Conservation (phyloP, 2,797 vertebrate genomes). For the Lycodopsis pacificus region DNA sequence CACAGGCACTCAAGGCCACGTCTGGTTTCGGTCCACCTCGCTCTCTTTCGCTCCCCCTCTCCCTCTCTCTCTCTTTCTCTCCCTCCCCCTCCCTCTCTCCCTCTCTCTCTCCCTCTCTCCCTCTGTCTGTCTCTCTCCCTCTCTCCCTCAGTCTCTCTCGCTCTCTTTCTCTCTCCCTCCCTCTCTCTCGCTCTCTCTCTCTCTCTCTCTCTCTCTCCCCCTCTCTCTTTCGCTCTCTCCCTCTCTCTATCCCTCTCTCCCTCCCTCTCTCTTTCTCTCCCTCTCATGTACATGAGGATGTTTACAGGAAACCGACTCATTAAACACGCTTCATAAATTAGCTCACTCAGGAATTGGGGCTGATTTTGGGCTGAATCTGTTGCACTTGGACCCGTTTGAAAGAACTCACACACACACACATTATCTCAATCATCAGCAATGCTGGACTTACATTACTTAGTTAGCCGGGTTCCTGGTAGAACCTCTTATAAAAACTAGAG, state of each 20-base stretch:
- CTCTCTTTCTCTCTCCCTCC: no score
- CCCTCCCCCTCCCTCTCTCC: no score
- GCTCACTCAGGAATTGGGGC: conserved; percentile 26
- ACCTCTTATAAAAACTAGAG: no score
- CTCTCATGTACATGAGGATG: conserved; percentile 52
- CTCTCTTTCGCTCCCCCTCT: no score
- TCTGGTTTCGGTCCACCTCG: conserved; percentile 55
- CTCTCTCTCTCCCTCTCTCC: no score
- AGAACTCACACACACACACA: neutral
- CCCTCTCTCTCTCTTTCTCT: no score
- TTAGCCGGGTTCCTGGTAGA: no score
- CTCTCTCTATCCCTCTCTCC: no score
- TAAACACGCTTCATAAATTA: conserved; percentile 61
- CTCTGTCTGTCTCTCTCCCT: no score
- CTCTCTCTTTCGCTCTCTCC: no score
- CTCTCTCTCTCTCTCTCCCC: neutral
- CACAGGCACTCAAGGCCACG: conserved; percentile 69
- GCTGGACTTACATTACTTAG: neutral
- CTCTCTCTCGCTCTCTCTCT: no score
- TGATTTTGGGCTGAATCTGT: conserved; percentile 14
- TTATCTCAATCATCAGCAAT: conserved; percentile 26
- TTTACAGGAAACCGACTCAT: conserved; percentile 69
- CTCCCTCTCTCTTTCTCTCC: neutral
- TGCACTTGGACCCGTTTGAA: conserved; percentile 20
- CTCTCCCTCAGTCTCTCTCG: no score